These are phyloP conservation scores for Eurystomus glaucurus DNA, from an alignment of 2,797 vertebrate genomes.

Conservation along the genomic window DNA sequence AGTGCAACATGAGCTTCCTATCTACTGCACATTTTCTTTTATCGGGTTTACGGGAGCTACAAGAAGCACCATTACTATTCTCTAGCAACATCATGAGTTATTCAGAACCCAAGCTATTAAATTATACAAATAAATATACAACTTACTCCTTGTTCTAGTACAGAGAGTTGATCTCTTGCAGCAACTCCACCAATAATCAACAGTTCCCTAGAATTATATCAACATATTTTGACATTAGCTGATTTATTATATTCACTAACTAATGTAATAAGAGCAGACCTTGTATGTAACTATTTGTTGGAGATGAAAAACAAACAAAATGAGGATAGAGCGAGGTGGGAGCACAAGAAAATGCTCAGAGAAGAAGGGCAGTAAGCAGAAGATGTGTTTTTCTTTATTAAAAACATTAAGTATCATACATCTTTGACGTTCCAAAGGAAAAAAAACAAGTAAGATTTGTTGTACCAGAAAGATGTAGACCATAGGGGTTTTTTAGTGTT, in stretches of 20 bases:
- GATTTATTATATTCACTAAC: not conserved
- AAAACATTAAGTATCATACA: not conserved
- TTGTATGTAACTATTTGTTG: not conserved
- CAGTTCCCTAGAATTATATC: constrained; percentile 87
- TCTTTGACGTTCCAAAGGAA: not conserved
- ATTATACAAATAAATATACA: not conserved
- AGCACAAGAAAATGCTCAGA: not conserved
- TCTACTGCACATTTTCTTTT: not conserved
- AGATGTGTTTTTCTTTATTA: not conserved
- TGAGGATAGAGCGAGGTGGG: fast-evolving
- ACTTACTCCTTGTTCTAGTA: constrained; percentile 94
- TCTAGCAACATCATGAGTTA: not conserved
- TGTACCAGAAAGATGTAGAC: not conserved
- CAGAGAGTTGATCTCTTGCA: constrained; percentile 94
- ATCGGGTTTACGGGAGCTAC: not conserved
- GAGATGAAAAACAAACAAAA: not conserved
- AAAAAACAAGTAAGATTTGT: not conserved
- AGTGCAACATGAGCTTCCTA: not conserved
- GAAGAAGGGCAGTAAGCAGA: not conserved
- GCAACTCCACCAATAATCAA: constrained; percentile 97
- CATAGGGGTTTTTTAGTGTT: too few relatives aligned
- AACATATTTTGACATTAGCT: not conserved
- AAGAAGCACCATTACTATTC: not conserved
- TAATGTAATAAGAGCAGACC: not conserved
- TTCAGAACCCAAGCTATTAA: not conserved